Evolutionary conservation across 2,797 vertebrate species (phyloP), one percentile per base, ranked within the genome.

Genomic region (Gymnodraco acuticeps): DNA sequence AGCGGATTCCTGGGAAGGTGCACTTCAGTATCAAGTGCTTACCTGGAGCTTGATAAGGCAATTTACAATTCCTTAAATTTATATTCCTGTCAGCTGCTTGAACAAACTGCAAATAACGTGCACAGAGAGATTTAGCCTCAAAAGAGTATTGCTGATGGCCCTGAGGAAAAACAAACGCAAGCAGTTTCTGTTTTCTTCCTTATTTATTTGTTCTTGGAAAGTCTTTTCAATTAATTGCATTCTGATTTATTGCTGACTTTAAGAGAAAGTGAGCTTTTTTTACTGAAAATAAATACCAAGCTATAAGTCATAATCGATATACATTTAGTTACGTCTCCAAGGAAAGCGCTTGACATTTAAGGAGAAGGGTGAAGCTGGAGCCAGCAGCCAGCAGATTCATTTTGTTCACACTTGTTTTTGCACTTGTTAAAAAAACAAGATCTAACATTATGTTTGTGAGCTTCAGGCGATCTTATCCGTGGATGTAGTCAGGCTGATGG

Each of bases 21-120:
- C 70, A 75, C 72, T 81, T 76, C 70, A 78, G 75, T 69, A 83
- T 84, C 62, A 75, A 86, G 80, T 82, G 72, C 76, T 82, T 76
- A 70, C 80, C 71, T 80, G 68, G 23, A 55, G 68, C 75, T 80
- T 68, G 20, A 77, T 70, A 23, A 60, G 70, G 46, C 62, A 77
- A 82, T 85, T 81, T 82, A 61, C 56, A 20, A 4, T 2, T 5
- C 67, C 62, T 31, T 38, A 38, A 73, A 80, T 85, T 82, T 43
- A 51, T 51, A 73, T 76, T 77, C 64, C 69, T 31, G 65, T 58
- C 64, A 33, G 80, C 66, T 31, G 43, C 71, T 17, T 55, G 54
- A 64, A 55, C 3, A 56, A 10, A 42, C 12, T 56, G 60, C 23
- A 27, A 58, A 17, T 11, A 11, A 45, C 47, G 65, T 59, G 38